phyloP scores from a whole-genome alignment of 1,140 invertebrate species.

The Diorhabda carinulata region DNA sequence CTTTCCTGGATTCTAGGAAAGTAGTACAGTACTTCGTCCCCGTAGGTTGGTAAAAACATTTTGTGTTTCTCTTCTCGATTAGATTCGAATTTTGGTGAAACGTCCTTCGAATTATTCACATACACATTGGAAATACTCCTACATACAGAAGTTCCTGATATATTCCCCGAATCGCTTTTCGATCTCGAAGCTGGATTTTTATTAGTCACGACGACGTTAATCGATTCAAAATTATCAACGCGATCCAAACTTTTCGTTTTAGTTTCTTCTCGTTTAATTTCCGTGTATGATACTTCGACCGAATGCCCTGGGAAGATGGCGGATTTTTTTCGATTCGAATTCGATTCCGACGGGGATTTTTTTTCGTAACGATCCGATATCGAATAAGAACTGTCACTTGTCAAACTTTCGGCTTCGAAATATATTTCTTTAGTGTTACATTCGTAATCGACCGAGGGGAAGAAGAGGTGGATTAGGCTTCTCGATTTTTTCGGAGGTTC shows the following conservation, averaged over 20 bases:
- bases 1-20: conserved; percentile 44
- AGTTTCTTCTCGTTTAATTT: neutral
- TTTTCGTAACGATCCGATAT: conserved; percentile 51
- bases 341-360: too few relatives aligned
- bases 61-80: conserved; percentile 40
- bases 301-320: too few relatives aligned
- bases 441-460: conserved; percentile 50
- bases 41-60: conserved; percentile 45
- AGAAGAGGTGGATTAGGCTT: conserved; percentile 48
- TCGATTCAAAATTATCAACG: conserved; percentile 68
- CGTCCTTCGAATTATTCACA: conserved; percentile 26
- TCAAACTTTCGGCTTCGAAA: conserved; percentile 63
- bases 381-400: conserved; percentile 65
- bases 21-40: conserved; percentile 39
- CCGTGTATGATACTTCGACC: too few relatives aligned
- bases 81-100: conserved; percentile 24
- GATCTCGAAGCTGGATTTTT: conserved; percentile 36
- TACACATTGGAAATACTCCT: conserved; percentile 37
- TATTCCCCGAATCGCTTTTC: conserved; percentile 48
- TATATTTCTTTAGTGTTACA: conserved; percentile 53
- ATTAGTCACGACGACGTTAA: conserved; percentile 63
- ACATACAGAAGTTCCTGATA: conserved; percentile 23
- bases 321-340: too few relatives aligned
- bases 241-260: conserved; percentile 66
- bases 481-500: conserved; percentile 56